Base-by-base conservation (phyloP, 1,140 invertebrate species). In the Zaprionus davidi region DNA sequence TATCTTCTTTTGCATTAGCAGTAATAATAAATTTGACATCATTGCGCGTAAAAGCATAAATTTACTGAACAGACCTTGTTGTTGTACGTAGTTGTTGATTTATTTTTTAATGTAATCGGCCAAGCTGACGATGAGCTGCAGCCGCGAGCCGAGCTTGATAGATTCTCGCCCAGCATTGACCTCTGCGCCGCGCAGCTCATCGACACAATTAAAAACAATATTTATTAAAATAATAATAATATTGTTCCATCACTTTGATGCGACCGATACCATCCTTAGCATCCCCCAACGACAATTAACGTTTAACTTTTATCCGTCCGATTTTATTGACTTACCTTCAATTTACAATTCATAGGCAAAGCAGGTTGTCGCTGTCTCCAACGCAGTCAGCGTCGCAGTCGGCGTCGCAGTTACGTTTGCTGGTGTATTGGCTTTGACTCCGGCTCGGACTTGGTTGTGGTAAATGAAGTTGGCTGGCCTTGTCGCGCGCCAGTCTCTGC, bases 11-110 rank as follows among this genome's bases (percentile, higher is more conserved):
- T 79, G 66, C 59, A 67, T 53, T 5, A 56, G 71, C 67, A 71
- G 70, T 84, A 88, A 87, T 88, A 87, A 87, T 87, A 88, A 88
- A 81, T 78, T 87, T 87, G 84, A 87, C 84, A 87, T 87, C 81
- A 87, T 81, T 77, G 67, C 71, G 68, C 73, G 67, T 82, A 71
- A 73, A 49, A 85, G 77, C 83, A 87, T 83, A 88, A 77, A 88
- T 63, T 69, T 53, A 80, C 53, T 65, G 36, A n/a, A 28, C 57
- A 62, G 57, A 31, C 34, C 41, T 72, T 60, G 55, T 60, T 63
- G 53, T 31, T 49, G 51, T 62, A 31, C n/a, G n/a, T 63, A 38
- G 56, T 75, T 62, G 58, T 63, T 64, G 38, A 34, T 44, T 46
- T 71, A 44, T 63, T 75, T 65, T 65, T 24, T 56, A 76, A 60